Percentiles rank a stretch among this genome's conserved stretches.
phyloP scores from a whole-genome alignment of 2,888 invertebrate genomes.

The Torymus auratus region DNA sequence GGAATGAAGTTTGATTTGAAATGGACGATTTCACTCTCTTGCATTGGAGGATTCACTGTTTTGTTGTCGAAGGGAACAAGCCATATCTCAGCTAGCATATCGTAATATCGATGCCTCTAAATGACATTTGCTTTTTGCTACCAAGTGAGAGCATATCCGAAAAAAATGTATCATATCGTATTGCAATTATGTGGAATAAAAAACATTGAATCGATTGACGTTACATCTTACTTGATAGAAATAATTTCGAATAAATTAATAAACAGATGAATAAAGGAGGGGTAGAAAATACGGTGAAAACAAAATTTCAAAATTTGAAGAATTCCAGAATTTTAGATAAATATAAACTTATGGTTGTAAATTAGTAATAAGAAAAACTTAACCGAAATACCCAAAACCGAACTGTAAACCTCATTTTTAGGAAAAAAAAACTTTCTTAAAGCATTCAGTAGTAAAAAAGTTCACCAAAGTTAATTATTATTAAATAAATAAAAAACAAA shows the following conservation, averaged over 20 bases:
- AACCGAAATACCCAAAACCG: constrained; percentile 8
- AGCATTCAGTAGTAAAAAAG: no score
- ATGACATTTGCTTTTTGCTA: neutral
- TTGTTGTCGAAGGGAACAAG: constrained; percentile 12
- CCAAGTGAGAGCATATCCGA: no score
- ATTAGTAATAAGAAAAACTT: neutral
- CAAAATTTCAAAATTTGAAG: no score
- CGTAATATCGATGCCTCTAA: neutral
- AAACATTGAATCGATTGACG: neutral
- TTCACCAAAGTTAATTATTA: no score
- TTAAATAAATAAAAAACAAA: no score
- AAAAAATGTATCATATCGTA: no score
- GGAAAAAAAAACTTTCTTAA: neutral
- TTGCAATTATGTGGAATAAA: neutral
- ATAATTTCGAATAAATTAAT: no score
- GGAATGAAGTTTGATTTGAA: constrained; percentile 10
- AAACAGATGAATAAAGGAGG: no score
- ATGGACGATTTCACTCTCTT: constrained; percentile 49
- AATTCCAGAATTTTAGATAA: no score
- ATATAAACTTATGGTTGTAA: neutral
- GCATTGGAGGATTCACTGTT: constrained; percentile 43
- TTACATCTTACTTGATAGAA: no score
- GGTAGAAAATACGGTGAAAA: no score
- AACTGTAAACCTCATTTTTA: neutral
- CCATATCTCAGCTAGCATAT: constrained; percentile 14